These are phyloP conservation scores for Labeo rohita DNA, from an alignment of 2,113 vertebrate genomes.

Conservation along the genomic window DNA sequence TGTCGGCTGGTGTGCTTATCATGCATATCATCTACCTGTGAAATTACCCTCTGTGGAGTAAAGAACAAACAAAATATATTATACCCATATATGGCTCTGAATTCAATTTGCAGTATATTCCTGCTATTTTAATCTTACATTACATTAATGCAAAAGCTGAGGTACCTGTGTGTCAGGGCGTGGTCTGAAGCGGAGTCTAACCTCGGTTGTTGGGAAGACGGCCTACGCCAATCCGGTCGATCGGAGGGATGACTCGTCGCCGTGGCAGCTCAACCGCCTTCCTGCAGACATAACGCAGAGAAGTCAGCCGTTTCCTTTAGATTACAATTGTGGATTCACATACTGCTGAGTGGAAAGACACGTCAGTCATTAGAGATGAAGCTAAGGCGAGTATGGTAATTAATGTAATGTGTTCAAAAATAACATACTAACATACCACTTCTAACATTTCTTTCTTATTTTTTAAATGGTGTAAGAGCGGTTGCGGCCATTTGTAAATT, in stretches of 20 bases:
- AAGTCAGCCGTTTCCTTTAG: neutral
- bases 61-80: neutral
- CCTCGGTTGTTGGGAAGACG: constrained; percentile 79
- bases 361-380: neutral
- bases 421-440: neutral
- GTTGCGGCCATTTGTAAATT: no score
- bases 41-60: constrained; percentile 10
- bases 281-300: constrained; percentile 63
- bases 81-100: neutral
- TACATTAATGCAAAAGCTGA: neutral
- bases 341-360: neutral
- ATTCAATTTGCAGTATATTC: neutral
- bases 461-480: no score
- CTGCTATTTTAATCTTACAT: neutral
- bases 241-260: constrained; percentile 78
- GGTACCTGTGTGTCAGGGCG: constrained; percentile 60
- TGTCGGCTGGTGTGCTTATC: constrained; percentile 26
- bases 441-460: no score
- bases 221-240: constrained; percentile 86
- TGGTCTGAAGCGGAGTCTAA: constrained; percentile 65
- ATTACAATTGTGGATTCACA: neutral
- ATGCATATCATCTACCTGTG: constrained; percentile 44
- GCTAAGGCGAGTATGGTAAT: neutral
- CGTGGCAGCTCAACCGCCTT: constrained; percentile 80
- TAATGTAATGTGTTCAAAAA: neutral